A percentile compares a stretch with the other conserved stretches of the same genome.
These are phyloP conservation scores for Gasterosteus aculeatus DNA, from an alignment of 2,113 vertebrate species.

Conservation along the genomic window DNA sequence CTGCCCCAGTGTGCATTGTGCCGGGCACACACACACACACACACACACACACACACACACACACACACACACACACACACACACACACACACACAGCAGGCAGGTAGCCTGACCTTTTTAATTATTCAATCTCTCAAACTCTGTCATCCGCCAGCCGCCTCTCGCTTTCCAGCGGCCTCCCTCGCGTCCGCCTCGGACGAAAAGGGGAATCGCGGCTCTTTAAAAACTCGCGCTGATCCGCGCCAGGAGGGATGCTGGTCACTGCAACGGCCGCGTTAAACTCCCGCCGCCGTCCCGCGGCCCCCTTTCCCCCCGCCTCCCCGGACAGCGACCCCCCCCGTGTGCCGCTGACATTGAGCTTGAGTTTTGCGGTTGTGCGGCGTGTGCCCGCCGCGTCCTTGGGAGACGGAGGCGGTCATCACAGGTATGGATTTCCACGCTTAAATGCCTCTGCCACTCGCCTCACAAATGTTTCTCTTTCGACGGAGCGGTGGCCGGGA, in stretches of 20 bases:
- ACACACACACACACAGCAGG: slow-evolving; percentile 58
- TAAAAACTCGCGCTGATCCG: slow-evolving; percentile 34
- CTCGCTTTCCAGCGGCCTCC: slow-evolving; percentile 10
- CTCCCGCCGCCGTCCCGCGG: background rate
- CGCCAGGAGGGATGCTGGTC: slow-evolving; percentile 28
- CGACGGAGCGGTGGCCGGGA: slow-evolving; percentile 49
- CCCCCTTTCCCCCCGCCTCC: slow-evolving; percentile 32
- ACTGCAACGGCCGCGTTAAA: slow-evolving; percentile 19
- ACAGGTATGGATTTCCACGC: slow-evolving; percentile 62
- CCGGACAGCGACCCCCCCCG: slow-evolving; percentile 50
- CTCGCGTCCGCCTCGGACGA: slow-evolving; percentile 32
- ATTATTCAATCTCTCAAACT: slow-evolving; percentile 80
- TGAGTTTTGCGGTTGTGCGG: slow-evolving; percentile 46
- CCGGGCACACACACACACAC: slow-evolving; percentile 24
- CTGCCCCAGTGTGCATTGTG: slow-evolving; percentile 48
- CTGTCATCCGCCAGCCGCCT: slow-evolving; percentile 25
- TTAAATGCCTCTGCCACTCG: slow-evolving; percentile 43
- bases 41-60: slow-evolving; percentile 13
- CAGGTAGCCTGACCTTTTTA: slow-evolving; percentile 82
- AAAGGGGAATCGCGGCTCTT: slow-evolving; percentile 33
- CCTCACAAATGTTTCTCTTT: slow-evolving; percentile 64
- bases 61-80: too few relatives aligned
- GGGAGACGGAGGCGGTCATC: slow-evolving; percentile 51
- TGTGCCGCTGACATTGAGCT: slow-evolving; percentile 50
- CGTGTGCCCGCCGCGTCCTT: slow-evolving; percentile 54